Percentiles rank a stretch among this genome's conserved stretches.
Evolutionary conservation across 2,797 vertebrate genomes (phyloP).

Genomic region (Protonibea diacanthus): DNA sequence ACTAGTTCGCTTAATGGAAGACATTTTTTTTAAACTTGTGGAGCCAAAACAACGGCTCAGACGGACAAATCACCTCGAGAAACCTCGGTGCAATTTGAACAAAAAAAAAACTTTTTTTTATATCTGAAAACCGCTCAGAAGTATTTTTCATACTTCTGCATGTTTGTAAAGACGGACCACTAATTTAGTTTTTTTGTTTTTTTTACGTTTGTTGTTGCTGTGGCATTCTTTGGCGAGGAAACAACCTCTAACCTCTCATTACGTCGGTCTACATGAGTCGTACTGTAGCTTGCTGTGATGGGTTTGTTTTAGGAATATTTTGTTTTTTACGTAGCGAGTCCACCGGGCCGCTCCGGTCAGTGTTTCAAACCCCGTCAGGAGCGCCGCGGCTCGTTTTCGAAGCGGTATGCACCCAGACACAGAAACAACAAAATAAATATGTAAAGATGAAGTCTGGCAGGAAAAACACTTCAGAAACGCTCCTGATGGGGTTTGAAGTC

Average conservation of each 20-base stretch:
- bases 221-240: constrained; percentile 51
- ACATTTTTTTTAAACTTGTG: not conserved
- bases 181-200: constrained; percentile 45
- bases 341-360: too few relatives aligned
- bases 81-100: constrained; percentile 60
- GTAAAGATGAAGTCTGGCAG: too few relatives aligned
- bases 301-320: constrained; percentile 55
- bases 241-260: constrained; percentile 69
- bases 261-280: constrained; percentile 41
- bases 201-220: constrained; percentile 38
- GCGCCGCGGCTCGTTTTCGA: too few relatives aligned
- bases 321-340: too few relatives aligned
- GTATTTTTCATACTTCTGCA: constrained; percentile 40
- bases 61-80: constrained; percentile 37
- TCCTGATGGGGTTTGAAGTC: too few relatives aligned
- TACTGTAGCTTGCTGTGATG: constrained; percentile 76
- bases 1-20: constrained; percentile 72
- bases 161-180: constrained; percentile 64
- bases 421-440: too few relatives aligned
- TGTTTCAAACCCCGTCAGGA: too few relatives aligned
- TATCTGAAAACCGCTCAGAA: constrained; percentile 36
- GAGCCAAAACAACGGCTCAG: constrained; percentile 32
- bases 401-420: too few relatives aligned
- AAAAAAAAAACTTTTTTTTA: constrained; percentile 40
- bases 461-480: too few relatives aligned